Percentiles rank a stretch among this genome's conserved stretches.
Conservation (phyloP, 2,888 invertebrate genomes). For the Parnassius mnemosyne region DNA sequence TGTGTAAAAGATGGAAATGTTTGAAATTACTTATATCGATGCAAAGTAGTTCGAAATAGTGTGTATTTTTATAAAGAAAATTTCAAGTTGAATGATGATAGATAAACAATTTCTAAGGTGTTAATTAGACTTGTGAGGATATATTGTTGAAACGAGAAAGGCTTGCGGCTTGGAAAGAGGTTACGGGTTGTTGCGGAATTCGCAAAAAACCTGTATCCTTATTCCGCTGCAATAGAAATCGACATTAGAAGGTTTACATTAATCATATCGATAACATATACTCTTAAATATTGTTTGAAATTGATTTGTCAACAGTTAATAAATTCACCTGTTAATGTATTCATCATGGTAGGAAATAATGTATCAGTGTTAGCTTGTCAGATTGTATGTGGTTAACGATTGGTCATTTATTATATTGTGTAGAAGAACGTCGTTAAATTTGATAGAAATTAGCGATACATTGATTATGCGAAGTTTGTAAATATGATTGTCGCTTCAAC, state of each 20-base stretch:
- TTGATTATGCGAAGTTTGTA: conserved; percentile 53
- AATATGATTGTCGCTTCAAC: conserved; percentile 59
- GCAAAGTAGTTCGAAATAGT: conserved; percentile 54
- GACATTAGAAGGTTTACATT: conserved; percentile 57
- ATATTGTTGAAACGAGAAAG: conserved; percentile 48
- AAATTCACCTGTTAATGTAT: conserved; percentile 77
- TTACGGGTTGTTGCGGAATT: conserved; percentile 44
- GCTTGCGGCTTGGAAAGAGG: conserved; percentile 36
- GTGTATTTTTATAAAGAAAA: conserved; percentile 75
- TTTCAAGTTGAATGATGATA: conserved; percentile 49
- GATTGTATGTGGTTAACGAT: conserved; percentile 65
- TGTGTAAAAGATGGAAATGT: conserved; percentile 51
- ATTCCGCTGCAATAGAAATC: conserved; percentile 57
- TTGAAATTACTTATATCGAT: conserved; percentile 38
- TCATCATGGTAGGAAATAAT: conserved; percentile 70
- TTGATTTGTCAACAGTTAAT: conserved; percentile 68
- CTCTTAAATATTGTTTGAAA: conserved; percentile 62
- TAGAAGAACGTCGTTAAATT: conserved; percentile 66
- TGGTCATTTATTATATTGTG: conserved; percentile 62
- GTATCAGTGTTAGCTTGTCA: conserved; percentile 75
- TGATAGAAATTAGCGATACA: conserved; percentile 54
- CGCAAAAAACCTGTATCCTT: conserved; percentile 51
- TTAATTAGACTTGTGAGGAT: conserved; percentile 58
- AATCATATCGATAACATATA: conserved; percentile 75
- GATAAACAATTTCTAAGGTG: conserved; percentile 63